Evolutionary conservation across 2,888 invertebrate species (phyloP), one percentile per base, ranked within the genome.

Genomic region (Dendrolimus pini): DNA sequence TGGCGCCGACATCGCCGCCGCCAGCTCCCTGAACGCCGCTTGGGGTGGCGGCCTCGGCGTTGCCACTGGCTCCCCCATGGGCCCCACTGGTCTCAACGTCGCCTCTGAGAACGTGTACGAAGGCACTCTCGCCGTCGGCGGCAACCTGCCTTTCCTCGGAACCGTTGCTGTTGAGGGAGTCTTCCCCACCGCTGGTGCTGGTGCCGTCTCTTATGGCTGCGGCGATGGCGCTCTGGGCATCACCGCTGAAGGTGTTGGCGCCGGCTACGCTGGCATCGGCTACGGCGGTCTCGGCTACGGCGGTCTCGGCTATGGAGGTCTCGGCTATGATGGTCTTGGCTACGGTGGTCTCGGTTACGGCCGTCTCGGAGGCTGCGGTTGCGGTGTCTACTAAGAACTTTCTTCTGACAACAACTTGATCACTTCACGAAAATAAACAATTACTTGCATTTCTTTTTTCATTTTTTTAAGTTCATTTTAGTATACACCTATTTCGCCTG

Each of bases 1-100:
- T 54, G 64, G 64, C 10, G 59, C 64, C 14, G 66, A 47, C 47
- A 47, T 47, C 10, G 47, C 9, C 12, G 47, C 47, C 47, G 47
- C 47, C 47, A 47, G 47, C 47, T 7, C 47, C 47, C 7, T 47
- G 9, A 47, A 47, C 47, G 47, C 47, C 47, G 47, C 47, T 12
- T 47, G 47, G 9, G 47, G 47, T 47, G 47, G 47, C 12, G 47
- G 9, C 6, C 47, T 47, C 47, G 47, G 47, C 47, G 47, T 47
- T 6, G 9, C 47, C 47, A 47, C 10, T 7, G 47, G 47, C 47
- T 47, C 47, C 47, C 0, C 9, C 47, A 12, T 12, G 12, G 9
- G 9, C 12, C 47, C 47, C 12, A 47, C 47, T 3, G 47, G 47
- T 9, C 9, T 47, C 12, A 47, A 47, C 47, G 47, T 47, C 2